Evolutionary conservation across 1,140 invertebrate species (phyloP), one percentile per base, ranked within the genome.

Genomic region (Eurosta solidaginis): DNA sequence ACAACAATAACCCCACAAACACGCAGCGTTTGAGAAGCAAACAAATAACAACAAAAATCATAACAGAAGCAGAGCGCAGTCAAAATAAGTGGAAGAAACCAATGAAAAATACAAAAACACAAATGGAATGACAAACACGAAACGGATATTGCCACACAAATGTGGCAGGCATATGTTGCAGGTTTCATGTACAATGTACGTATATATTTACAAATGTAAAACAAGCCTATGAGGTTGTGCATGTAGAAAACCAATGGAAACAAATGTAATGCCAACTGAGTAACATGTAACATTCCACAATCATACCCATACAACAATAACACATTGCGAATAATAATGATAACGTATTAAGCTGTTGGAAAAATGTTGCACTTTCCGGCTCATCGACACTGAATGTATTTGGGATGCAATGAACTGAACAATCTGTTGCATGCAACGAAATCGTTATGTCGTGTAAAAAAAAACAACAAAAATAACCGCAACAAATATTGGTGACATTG

Each of bases 371-470:
- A n/a, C 54, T 68, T 68, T 68, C 36, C 59, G 33, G 33, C 59
- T 29, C 59, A 68, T 68, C 59, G 59, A 68, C 59, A n/a, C n/a
- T n/a, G n/a, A n/a, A n/a, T 68, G 14, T n/a, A 17, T 33, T 68
- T n/a, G n/a, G 59, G 33, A 68, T 68, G 59, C 59, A 68, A 68
- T 68, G 59, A 68, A 68, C 59, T 68, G 59, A 14, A 68, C 59
- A 68, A 68, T 68, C 59, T 68, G 59, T 68, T 68, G 59, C 59
- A 68, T 68, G 59, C 59, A 68, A 14, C 59, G 22, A 68, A 36
- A 68, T 68, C 59, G n/a, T n/a, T n/a, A n/a, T n/a, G n/a, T n/a
- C 59, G 40, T 40, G 33, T 52, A 22, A 1, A 49, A 49, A 10
- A 49, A 4, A 49, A 49, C 45, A 12, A 14, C 54, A 68, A 68